A percentile compares a stretch with the other conserved stretches of the same genome.
Conservation (phyloP, 1,140 invertebrate genomes). For the Zaprionus davidi region DNA sequence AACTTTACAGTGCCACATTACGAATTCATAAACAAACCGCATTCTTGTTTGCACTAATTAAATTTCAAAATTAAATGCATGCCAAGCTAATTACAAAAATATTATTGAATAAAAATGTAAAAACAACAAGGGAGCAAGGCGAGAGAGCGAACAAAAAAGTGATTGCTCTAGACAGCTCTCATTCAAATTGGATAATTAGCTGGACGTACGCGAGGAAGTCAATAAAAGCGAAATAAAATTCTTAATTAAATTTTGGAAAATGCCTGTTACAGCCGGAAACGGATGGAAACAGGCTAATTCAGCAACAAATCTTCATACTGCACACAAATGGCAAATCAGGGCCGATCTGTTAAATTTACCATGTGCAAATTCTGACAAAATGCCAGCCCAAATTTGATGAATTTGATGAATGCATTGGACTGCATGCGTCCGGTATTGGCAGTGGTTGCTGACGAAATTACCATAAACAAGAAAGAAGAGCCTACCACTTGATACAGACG, state of each 20-base stretch:
- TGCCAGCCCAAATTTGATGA: constrained; percentile 45
- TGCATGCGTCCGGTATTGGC: constrained; percentile 1
- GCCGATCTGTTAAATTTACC: constrained; percentile 73
- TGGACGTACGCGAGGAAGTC: constrained; percentile 33
- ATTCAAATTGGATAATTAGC: constrained; percentile 56
- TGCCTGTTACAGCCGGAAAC: constrained; percentile 6
- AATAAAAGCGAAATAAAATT: constrained; percentile 64
- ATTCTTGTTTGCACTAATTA: constrained; percentile 74
- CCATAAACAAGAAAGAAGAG: constrained; percentile 61
- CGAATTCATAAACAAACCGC: constrained; percentile 67
- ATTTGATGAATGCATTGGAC: constrained; percentile 25
- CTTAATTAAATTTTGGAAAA: constrained; percentile 66
- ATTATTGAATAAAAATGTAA: constrained; percentile 54
- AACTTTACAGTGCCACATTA: constrained; percentile 43
- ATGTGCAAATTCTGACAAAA: constrained; percentile 62
- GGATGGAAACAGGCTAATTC: constrained; percentile 18
- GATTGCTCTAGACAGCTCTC: background rate
- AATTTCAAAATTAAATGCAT: constrained; percentile 72
- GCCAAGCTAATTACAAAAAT: constrained; percentile 72
- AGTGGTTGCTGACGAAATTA: constrained; percentile 63
- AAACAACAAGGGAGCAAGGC: background rate
- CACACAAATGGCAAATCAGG: constrained; percentile 48
- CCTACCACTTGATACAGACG: background rate
- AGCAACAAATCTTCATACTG: constrained; percentile 19
- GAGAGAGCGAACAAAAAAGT: background rate